Evolutionary conservation across 2,888 invertebrate species (phyloP).

Genomic region (Phymatocera aterrima): DNA sequence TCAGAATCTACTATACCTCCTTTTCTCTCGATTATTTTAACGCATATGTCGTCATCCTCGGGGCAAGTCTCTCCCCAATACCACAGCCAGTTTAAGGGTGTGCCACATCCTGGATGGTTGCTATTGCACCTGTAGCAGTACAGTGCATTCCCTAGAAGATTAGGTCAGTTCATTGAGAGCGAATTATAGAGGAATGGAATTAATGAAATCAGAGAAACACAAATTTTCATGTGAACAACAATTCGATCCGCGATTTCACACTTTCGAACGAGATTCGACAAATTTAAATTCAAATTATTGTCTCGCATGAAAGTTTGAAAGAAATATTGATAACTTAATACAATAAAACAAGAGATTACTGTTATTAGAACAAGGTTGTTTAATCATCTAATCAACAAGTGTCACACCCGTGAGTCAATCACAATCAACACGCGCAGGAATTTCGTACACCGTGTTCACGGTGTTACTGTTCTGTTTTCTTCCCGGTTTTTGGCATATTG

Average conservation of each 20-base stretch:
- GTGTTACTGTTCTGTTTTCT: neutral
- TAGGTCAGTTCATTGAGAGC: no score
- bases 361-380: neutral
- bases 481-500: neutral
- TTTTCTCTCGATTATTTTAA: constrained; percentile 91
- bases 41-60: constrained; percentile 90
- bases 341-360: neutral
- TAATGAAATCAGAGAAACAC: no score
- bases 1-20: constrained; percentile 81
- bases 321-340: neutral
- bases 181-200: no score
- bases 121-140: constrained; percentile 95
- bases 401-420: constrained; percentile 33
- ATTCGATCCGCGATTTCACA: no score
- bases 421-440: neutral
- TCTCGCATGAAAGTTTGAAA: neutral
- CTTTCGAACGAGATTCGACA: no score
- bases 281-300: no score
- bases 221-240: no score
- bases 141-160: constrained; percentile 78
- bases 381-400: constrained; percentile 5
- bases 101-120: constrained; percentile 91
- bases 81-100: constrained; percentile 89
- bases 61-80: constrained; percentile 89
- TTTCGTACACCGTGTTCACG: neutral